These are phyloP conservation scores for Mimas tiliae DNA, from an alignment of 2,888 invertebrate genomes.

Conservation along the genomic window DNA sequence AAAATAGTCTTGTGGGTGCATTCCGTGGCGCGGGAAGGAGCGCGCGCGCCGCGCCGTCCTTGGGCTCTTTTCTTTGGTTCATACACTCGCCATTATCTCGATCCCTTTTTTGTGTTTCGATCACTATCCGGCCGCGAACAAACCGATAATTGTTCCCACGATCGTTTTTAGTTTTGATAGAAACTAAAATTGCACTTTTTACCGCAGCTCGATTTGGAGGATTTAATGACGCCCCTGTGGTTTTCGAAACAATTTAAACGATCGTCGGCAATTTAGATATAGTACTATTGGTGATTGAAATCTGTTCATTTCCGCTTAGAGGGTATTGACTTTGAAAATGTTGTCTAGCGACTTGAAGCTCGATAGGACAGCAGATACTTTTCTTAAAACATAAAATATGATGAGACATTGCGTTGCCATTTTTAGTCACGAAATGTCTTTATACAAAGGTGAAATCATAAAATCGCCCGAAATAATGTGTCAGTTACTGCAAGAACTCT, in stretches of 20 bases:
- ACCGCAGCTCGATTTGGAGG: slow-evolving; percentile 59
- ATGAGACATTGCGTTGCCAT: not conserved
- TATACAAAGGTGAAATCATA: not conserved
- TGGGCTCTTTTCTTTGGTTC: slow-evolving; percentile 61
- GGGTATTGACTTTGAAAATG: slow-evolving; percentile 23
- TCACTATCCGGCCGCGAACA: slow-evolving; percentile 80
- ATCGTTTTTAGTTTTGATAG: slow-evolving; percentile 65
- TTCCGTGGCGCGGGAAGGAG: slow-evolving; percentile 57
- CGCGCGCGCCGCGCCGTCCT: slow-evolving; percentile 66
- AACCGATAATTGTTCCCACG: slow-evolving; percentile 76
- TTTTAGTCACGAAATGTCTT: not conserved
- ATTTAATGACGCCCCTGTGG: slow-evolving; percentile 53
- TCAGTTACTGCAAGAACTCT: not conserved
- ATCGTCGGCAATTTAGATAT: slow-evolving; percentile 40
- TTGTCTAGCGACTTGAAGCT: slow-evolving; percentile 3
- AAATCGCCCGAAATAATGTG: not conserved
- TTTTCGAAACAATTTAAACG: slow-evolving; percentile 50
- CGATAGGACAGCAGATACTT: not conserved
- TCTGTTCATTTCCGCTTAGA: slow-evolving; percentile 33
- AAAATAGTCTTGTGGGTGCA: slow-evolving; percentile 76
- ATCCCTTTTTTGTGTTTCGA: slow-evolving; percentile 81
- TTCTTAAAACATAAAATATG: not conserved
- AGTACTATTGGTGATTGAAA: slow-evolving; percentile 36
- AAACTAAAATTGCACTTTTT: slow-evolving; percentile 73
- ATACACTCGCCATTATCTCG: slow-evolving; percentile 68